These are phyloP conservation scores for Marronus borbonicus DNA, from an alignment of 2,888 invertebrate species.

Conservation along the genomic window DNA sequence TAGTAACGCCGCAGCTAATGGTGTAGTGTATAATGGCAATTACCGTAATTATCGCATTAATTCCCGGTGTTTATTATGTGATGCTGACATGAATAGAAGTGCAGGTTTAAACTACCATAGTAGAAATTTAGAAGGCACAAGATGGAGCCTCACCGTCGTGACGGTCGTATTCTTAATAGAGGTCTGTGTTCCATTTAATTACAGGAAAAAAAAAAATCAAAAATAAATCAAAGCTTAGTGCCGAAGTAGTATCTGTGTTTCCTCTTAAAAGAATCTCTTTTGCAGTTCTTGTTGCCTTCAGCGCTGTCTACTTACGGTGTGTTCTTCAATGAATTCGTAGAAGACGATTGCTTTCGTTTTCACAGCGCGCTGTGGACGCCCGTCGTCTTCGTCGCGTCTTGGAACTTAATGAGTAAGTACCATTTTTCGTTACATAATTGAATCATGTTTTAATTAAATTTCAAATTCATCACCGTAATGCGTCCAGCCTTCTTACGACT, in stretches of 20 bases:
- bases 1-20: constrained; percentile 2
- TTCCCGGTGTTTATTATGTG: constrained; percentile 41
- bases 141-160: constrained; percentile 49
- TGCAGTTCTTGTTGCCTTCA: constrained; percentile 51
- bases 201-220: no score
- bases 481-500: background rate
- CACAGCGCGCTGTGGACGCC: constrained; percentile 52
- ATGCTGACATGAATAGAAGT: constrained; percentile 39
- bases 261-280: constrained; percentile 33
- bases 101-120: constrained; percentile 33
- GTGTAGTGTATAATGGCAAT: constrained; percentile 31
- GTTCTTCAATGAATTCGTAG: constrained; percentile 51
- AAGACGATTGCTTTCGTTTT: constrained; percentile 47
- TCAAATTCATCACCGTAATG: no score
- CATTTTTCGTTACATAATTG: background rate
- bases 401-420: constrained; percentile 51
- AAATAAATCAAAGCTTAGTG: background rate
- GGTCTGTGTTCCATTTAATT: constrained; percentile 28
- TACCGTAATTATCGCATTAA: constrained; percentile 32
- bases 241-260: background rate
- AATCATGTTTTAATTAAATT: no score
- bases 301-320: constrained; percentile 50
- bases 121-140: constrained; percentile 39
- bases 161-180: constrained; percentile 50
- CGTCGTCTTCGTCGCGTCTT: constrained; percentile 49